phyloP scores from a whole-genome alignment of 2,113 vertebrate species.

The Mustela lutreola region DNA sequence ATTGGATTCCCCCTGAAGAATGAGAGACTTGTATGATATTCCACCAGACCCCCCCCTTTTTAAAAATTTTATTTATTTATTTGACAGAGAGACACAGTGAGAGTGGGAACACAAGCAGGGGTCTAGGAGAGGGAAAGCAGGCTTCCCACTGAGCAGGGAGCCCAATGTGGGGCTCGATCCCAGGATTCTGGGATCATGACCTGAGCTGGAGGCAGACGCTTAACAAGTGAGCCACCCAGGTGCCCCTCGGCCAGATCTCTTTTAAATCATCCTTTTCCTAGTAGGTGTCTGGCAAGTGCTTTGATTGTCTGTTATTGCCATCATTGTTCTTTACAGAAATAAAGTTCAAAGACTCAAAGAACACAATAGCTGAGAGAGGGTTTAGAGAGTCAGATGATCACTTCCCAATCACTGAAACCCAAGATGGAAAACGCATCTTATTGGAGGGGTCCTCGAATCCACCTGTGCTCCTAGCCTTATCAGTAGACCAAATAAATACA shows the following conservation, averaged over 20 bases:
- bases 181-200: too few relatives aligned
- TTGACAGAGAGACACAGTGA: too few relatives aligned
- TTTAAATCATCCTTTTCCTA: not conserved
- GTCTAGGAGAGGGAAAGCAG: too few relatives aligned
- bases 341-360: not conserved
- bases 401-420: not conserved
- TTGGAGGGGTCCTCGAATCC: not conserved
- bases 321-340: constrained; percentile 31
- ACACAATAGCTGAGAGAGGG: not conserved
- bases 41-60: not conserved
- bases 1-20: not conserved
- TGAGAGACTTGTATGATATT: not conserved
- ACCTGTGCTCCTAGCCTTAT: not conserved
- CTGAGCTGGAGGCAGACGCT: too few relatives aligned
- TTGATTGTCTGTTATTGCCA: not conserved
- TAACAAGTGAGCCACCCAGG: too few relatives aligned
- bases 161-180: too few relatives aligned
- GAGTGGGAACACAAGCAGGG: too few relatives aligned
- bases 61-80: too few relatives aligned
- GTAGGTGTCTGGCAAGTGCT: not conserved
- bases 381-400: not conserved
- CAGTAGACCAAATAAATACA: not conserved
- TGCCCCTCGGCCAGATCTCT: not conserved
- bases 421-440: not conserved
- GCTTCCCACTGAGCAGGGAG: too few relatives aligned